Evolutionary conservation across 1,140 invertebrate genomes (phyloP).

Genomic region (Sminthurides bifidus): DNA sequence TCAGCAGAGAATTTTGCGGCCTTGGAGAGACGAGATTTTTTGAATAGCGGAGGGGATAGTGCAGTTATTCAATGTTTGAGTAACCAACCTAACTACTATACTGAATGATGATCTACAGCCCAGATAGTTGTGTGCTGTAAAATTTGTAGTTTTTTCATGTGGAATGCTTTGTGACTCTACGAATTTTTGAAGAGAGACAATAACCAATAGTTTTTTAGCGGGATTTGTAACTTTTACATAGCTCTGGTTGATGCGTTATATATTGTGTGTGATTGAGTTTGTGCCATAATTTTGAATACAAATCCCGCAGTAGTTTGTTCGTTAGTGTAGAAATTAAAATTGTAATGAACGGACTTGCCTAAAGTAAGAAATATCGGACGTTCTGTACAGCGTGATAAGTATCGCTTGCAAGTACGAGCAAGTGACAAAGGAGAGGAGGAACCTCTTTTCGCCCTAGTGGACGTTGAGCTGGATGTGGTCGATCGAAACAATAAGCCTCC

Average conservation of each 20-base stretch:
- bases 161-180: too few species aligned
- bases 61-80: background rate
- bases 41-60: too few species aligned
- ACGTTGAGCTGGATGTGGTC: conserved; percentile 92
- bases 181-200: too few species aligned
- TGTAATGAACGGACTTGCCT: background rate
- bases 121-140: too few species aligned
- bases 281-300: background rate
- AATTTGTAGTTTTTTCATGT: too few species aligned
- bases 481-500: conserved; percentile 93
- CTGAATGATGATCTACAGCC: too few species aligned
- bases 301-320: background rate
- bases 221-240: too few species aligned
- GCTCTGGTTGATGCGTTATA: too few species aligned
- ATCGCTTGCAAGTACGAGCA: conserved; percentile 82
- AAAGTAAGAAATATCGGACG: conserved; percentile 1
- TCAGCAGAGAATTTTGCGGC: too few species aligned
- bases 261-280: background rate
- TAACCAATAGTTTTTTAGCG: too few species aligned
- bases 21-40: too few species aligned
- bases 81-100: too few species aligned
- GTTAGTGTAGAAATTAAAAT: background rate
- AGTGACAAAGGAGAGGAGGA: conserved; percentile 69
- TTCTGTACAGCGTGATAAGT: conserved; percentile 69
- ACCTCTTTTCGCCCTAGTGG: conserved; percentile 79